Evolutionary conservation across 2,797 vertebrate genomes (phyloP), one percentile per base, ranked within the genome.

Genomic region (Acipenser oxyrinchus): DNA sequence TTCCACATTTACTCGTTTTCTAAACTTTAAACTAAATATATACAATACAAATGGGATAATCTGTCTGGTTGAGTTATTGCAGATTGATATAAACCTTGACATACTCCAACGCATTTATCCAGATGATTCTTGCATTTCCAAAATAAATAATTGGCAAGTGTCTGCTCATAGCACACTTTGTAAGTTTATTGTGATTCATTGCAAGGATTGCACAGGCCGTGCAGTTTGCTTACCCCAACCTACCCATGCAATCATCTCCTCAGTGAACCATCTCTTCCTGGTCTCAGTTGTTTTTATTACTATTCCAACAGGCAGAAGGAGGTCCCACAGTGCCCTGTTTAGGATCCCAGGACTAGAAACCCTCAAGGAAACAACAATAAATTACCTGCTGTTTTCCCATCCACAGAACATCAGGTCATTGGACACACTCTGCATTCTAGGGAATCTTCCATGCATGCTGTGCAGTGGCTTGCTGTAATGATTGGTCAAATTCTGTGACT

Each of bases 111-210:
- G 53, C 48, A 10, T 15, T 51, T 57, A 37, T 51, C 48, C 15
- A 60, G 55, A 51, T 66, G 65, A 57, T 59, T 66, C 37, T 55
- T 37, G 51, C 18, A 37, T 23, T 65, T 65, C 51, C 64, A 51
- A 55, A n/a, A 15, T 65, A 65, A 65, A 65, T 65, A 10, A 65
- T 12, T 6, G 2, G 11, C 51, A 65, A 53, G 18, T 51, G 7
- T 51, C 48, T 18, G n/a, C 63, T 9, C 50, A 11, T 13, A 58
- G 10, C 55, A 12, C 55, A 58, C 55, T 48, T 49, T 52, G 18
- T 52, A 53, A n/a, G 48, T 57, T 58, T n/a, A 15, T 57, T 66
- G 53, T 66, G 37, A 37, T 66, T 66, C 12, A 57, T 18, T 58
- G 52, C 7, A n/a, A 48, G 23, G 11, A 57, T 11, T 48, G 64